Base-by-base conservation (phyloP, 1,140 invertebrate species). In the Rhynchophorus ferrugineus region DNA sequence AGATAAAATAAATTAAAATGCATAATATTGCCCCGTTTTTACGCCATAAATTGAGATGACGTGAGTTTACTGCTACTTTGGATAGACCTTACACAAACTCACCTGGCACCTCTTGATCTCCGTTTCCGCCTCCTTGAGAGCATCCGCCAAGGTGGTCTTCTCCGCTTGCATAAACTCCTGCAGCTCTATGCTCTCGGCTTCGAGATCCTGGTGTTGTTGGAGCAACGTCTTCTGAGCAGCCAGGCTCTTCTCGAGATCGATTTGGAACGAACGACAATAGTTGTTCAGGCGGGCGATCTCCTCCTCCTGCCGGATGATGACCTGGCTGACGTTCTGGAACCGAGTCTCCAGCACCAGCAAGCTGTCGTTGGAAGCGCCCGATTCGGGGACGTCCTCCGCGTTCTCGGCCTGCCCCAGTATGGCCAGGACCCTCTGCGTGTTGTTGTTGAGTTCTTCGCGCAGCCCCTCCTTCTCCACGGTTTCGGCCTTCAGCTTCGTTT, bases 141-240 rank as follows among this genome's bases (percentile, higher is more conserved):
- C 81, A 60, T 89, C 87, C 11, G 74, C 74, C 48, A 87, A 67
- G 1, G 83, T 77, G 1, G 76, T 73, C 68, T 87, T 88, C 64
- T 89, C 86, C 38, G 82, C 79, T 66, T 85, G 83, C 49, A 91
- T 72, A 54, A 89, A 89, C 52, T 88, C 85, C 63, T 85, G 80
- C 61, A 88, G 69, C 63, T 89, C 85, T 2, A 76, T 72, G 5
- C 82, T 80, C 61, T 89, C 85, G 3, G 72, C 73, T 62, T 87
- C 82, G 1, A 79, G 66, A 61, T 85, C 83, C 42, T 82, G 77
- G 44, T 85, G 81, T 55, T 86, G 85, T 58, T 85, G 82, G 1
- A 81, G 56, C 20, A 90, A 67, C 3, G 71, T 67, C 54, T 80
- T 78, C 60, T 87, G 82, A 1, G 78, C 78, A 17, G 80, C 77